These are phyloP conservation scores for Mobula birostris DNA, from an alignment of 2,113 vertebrate genomes.

Conservation along the genomic window DNA sequence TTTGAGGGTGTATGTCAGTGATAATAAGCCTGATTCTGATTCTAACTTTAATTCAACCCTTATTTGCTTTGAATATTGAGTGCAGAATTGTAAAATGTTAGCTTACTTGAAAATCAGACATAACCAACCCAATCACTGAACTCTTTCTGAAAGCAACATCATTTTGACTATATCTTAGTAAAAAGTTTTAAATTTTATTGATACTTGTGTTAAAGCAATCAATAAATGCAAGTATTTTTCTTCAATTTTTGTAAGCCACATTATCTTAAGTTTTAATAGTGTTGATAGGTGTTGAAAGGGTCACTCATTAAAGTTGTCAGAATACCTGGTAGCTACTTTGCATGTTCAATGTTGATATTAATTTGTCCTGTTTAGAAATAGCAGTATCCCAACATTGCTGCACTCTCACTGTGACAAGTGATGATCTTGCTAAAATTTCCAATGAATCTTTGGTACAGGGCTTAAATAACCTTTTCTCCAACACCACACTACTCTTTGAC, in stretches of 20 bases:
- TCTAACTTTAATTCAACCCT: not conserved
- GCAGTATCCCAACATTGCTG: not conserved
- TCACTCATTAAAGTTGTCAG: not conserved
- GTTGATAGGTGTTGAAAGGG: not conserved
- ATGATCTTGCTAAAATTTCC: not conserved
- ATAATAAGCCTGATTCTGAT: too few relatives aligned
- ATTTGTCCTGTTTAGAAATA: not conserved
- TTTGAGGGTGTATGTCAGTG: too few relatives aligned
- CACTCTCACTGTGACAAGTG: not conserved
- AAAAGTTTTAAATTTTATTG: not conserved
- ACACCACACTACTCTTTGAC: too few relatives aligned
- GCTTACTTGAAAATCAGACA: not conserved
- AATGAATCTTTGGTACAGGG: not conserved
- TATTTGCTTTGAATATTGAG: not conserved
- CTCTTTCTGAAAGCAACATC: not conserved
- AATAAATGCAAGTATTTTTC: not conserved
- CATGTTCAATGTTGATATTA: not conserved
- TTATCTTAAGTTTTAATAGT: not conserved
- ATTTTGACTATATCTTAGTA: not conserved
- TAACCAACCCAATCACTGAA: not conserved
- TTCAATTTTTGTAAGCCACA: not conserved
- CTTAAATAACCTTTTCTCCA: not conserved
- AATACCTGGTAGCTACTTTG: not conserved
- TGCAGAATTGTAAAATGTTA: not conserved
- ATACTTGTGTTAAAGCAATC: not conserved